phyloP scores from a whole-genome alignment of 2,113 vertebrate species.

The Sinocyclocheilus rhinocerous region DNA sequence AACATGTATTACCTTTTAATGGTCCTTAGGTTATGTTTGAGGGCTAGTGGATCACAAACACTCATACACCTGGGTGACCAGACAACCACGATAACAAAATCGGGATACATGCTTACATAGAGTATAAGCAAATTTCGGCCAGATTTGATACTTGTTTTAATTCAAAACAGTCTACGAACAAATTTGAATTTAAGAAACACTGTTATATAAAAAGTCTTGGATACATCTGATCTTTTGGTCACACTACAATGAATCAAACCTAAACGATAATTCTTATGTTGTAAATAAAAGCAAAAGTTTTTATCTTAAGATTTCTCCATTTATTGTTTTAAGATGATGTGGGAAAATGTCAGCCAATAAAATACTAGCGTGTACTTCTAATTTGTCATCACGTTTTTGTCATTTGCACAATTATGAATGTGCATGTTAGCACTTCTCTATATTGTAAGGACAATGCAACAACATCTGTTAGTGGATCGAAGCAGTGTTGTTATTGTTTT shows the following conservation, averaged over 20 bases:
- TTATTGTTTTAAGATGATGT: neutral
- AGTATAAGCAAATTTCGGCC: neutral
- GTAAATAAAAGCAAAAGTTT: neutral
- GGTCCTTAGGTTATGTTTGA: slow-evolving; percentile 28
- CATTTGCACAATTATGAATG: too few relatives aligned
- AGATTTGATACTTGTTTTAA: neutral
- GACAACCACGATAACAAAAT: neutral
- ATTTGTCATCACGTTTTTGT: too few relatives aligned
- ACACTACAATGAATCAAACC: too few relatives aligned
- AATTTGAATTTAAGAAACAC: too few relatives aligned
- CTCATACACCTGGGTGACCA: slow-evolving; percentile 11
- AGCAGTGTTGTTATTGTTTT: too few relatives aligned
- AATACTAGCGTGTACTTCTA: neutral
- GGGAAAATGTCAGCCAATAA: neutral
- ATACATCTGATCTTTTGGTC: too few relatives aligned
- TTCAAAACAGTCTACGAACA: neutral
- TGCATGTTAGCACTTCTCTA: too few relatives aligned
- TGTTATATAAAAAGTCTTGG: too few relatives aligned
- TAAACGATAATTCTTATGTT: neutral
- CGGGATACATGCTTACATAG: neutral
- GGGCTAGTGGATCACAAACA: slow-evolving; percentile 24
- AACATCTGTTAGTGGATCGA: too few relatives aligned
- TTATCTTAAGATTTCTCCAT: neutral
- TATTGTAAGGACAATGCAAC: too few relatives aligned
- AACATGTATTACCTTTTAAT: slow-evolving; percentile 43